These are phyloP conservation scores for Carabus problematicus DNA, from an alignment of 2,888 invertebrate genomes.

Conservation along the genomic window DNA sequence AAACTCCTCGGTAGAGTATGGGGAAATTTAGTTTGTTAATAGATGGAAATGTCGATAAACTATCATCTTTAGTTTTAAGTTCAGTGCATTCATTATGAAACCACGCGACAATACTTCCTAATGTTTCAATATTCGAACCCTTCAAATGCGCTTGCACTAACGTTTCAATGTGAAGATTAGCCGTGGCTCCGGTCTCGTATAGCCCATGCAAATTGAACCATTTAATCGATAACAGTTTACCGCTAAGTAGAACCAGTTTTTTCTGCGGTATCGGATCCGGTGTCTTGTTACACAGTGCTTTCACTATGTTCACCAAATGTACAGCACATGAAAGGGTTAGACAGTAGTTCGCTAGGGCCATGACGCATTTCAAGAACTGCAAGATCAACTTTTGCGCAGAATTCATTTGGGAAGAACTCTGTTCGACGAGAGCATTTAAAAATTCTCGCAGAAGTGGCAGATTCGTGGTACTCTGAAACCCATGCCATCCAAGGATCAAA, in stretches of 20 bases:
- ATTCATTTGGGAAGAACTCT: constrained; percentile 50
- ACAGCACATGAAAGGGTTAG: constrained; percentile 65
- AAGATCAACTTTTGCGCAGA: constrained; percentile 55
- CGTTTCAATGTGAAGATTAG: constrained; percentile 61
- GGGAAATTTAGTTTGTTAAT: constrained; percentile 74
- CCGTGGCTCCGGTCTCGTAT: constrained; percentile 68
- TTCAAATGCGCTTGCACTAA: constrained; percentile 71
- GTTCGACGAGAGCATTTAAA: constrained; percentile 59
- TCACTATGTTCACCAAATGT: constrained; percentile 63
- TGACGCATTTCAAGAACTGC: constrained; percentile 58
- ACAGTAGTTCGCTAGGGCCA: constrained; percentile 62
- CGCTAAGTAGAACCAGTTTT: constrained; percentile 62
- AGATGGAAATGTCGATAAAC: constrained; percentile 67
- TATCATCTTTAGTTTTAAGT: constrained; percentile 66
- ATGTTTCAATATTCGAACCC: constrained; percentile 65
- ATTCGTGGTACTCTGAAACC: constrained; percentile 56
- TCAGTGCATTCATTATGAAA: constrained; percentile 64
- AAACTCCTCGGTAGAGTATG: constrained; percentile 71
- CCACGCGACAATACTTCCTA: constrained; percentile 65
- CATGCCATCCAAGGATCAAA: constrained; percentile 63
- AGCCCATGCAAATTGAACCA: constrained; percentile 73
- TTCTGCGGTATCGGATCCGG: constrained; percentile 57
- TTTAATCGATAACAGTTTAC: constrained; percentile 67
- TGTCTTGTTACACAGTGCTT: constrained; percentile 61
- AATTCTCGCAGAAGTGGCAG: constrained; percentile 61